Conservation (phyloP, 23 tunicate species). For the Ascidia mentula region DNA sequence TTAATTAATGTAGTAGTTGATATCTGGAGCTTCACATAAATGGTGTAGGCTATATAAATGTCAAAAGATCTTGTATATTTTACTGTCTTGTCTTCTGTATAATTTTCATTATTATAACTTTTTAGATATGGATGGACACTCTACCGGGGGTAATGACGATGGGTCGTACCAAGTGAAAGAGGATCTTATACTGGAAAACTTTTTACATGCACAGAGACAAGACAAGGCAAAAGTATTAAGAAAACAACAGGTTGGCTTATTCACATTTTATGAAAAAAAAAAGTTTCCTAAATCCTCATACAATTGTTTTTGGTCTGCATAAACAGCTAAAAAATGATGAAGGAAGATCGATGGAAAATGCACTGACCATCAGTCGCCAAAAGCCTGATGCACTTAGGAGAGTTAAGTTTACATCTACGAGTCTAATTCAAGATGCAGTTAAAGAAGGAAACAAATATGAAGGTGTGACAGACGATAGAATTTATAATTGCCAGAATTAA, state of each 20-base stretch:
- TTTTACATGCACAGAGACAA: constrained; percentile 32
- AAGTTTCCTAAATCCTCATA: background rate
- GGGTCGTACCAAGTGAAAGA: constrained; percentile 39
- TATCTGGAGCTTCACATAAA: too few relatives aligned
- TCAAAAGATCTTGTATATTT: too few relatives aligned
- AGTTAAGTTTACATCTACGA: constrained; percentile 33
- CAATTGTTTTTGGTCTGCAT: background rate
- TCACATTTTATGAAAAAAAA: background rate
- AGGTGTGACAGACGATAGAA: too few relatives aligned
- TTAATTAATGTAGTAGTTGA: too few relatives aligned
- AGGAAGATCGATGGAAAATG: background rate
- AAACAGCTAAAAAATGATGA: constrained; percentile 45
- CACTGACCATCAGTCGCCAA: background rate
- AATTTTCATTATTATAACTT: too few relatives aligned
- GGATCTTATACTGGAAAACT: constrained; percentile 30
- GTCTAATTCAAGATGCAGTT: constrained; percentile 63
- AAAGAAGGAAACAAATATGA: constrained; percentile 71
- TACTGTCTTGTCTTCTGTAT: too few relatives aligned
- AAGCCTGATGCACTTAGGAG: background rate
- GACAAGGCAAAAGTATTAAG: constrained; percentile 64
- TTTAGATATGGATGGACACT: background rate
- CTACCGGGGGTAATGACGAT: background rate
- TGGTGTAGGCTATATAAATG: too few relatives aligned
- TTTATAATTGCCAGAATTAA: too few relatives aligned
- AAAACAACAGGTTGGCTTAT: constrained; percentile 36